Percentiles rank a stretch among this genome's conserved stretches.
These are phyloP conservation scores for Schizothorax lantsangensis DNA, from an alignment of 2,797 vertebrate species.

Conservation along the genomic window DNA sequence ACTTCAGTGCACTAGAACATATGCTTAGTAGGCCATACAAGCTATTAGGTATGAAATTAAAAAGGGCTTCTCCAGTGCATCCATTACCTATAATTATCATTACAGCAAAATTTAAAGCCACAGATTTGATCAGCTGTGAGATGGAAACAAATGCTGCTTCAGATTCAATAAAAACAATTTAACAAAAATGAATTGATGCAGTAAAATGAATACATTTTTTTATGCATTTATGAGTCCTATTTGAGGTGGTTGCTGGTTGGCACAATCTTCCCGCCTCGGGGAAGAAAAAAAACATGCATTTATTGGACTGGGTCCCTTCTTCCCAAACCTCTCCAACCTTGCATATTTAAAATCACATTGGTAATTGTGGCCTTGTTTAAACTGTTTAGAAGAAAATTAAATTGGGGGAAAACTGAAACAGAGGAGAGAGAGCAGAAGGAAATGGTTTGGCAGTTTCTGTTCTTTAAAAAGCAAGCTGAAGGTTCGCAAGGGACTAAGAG, in stretches of 20 bases:
- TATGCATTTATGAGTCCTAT: not conserved
- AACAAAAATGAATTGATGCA: constrained; percentile 11
- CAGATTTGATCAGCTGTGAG: constrained; percentile 10
- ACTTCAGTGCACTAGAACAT: constrained; percentile 19
- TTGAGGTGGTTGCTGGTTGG: constrained; percentile 13
- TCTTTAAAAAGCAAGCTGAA: not conserved
- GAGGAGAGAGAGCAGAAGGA: not conserved
- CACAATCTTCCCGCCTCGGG: not conserved
- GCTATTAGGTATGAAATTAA: constrained; percentile 32
- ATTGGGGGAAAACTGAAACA: not conserved
- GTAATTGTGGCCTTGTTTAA: constrained; percentile 19
- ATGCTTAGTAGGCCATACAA: not conserved
- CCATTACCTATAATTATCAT: constrained; percentile 11
- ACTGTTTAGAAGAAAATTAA: not conserved
- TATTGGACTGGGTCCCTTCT: not conserved
- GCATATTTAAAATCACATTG: not conserved
- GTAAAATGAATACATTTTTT: not conserved
- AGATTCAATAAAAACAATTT: constrained; percentile 3
- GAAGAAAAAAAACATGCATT: not conserved
- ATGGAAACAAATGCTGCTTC: not conserved
- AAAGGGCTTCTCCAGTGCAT: not conserved
- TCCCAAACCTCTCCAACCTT: constrained; percentile 24
- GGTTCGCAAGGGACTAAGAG: not conserved
- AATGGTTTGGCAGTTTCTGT: not conserved
- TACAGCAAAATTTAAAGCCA: not conserved